Evolutionary conservation across 2,797 vertebrate species (phyloP).

Genomic region (Falco novaeseelandiae): DNA sequence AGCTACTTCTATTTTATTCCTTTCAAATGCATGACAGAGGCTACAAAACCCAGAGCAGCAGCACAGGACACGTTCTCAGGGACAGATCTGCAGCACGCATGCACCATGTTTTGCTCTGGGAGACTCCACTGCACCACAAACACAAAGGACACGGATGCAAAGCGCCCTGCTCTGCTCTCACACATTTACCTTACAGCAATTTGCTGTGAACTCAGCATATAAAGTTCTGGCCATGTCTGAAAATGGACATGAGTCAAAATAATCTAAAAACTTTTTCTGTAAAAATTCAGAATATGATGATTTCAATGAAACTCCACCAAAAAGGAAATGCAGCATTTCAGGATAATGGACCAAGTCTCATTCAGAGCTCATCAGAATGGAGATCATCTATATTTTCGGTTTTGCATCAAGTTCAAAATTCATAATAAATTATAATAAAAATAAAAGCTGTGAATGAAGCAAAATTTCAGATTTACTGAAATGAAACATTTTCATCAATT

Average conservation of each 20-base stretch:
- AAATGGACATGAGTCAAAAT: neutral
- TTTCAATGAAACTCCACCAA: neutral
- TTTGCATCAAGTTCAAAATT: neutral
- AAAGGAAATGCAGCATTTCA: neutral
- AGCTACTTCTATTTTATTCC: neutral
- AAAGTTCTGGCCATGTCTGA: neutral
- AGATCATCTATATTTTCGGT: neutral
- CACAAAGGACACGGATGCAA: neutral
- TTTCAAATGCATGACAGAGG: neutral
- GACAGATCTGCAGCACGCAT: fast-evolving
- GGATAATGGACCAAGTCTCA: neutral
- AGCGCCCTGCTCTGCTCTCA: neutral
- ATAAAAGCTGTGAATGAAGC: neutral
- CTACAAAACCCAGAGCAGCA: neutral
- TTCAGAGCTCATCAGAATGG: neutral
- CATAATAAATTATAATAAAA: neutral
- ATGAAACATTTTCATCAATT: neutral
- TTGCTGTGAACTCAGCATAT: neutral
- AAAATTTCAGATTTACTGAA: neutral
- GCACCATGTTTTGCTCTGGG: neutral
- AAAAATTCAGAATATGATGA: neutral
- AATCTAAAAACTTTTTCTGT: neutral
- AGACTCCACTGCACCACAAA: neutral
- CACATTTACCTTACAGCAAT: neutral
- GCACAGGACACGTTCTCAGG: neutral